Evolutionary conservation across 1,140 invertebrate genomes (phyloP).

Genomic region (Polyergus mexicanus): DNA sequence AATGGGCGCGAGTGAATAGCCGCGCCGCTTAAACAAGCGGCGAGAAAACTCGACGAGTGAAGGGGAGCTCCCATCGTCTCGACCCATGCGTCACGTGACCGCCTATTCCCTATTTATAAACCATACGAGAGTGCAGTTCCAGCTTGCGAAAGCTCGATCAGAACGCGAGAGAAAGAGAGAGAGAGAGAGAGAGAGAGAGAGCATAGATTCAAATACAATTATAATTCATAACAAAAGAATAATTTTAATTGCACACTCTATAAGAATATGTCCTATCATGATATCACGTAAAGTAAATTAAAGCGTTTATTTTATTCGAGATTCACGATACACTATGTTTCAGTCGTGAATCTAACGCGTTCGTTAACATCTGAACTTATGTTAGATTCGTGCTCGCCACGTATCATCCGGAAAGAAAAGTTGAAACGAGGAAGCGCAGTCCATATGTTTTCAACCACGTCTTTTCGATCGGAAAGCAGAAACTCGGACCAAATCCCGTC

Average conservation of each 20-base stretch:
- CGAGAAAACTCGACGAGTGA: conserved; percentile 72
- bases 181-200: conserved; percentile 38
- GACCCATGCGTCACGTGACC: conserved; percentile 10
- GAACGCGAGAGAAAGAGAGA: conserved; percentile 44
- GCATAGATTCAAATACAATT: neutral
- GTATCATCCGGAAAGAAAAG: neutral
- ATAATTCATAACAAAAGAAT: neutral
- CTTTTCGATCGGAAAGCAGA: conserved; percentile 7
- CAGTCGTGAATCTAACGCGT: neutral
- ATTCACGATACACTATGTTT: neutral
- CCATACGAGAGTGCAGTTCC: conserved; percentile 58
- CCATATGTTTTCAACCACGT: conserved; percentile 37
- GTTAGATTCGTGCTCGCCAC: too few relatives aligned
- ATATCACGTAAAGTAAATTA: neutral
- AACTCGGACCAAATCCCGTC: neutral
- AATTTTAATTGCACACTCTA: neutral
- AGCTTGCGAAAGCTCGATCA: conserved; percentile 61
- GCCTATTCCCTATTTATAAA: conserved; percentile 71
- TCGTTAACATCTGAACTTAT: too few relatives aligned
- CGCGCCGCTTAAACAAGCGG: conserved; percentile 59
- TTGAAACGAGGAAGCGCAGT: conserved; percentile 27
- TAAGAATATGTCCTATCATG: neutral
- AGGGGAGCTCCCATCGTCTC: conserved; percentile 65
- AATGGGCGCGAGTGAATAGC: conserved; percentile 40
- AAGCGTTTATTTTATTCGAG: neutral